Evolutionary conservation across 2,888 invertebrate species (phyloP), one percentile per base, ranked within the genome.

Genomic region (Perdita meconis): DNA sequence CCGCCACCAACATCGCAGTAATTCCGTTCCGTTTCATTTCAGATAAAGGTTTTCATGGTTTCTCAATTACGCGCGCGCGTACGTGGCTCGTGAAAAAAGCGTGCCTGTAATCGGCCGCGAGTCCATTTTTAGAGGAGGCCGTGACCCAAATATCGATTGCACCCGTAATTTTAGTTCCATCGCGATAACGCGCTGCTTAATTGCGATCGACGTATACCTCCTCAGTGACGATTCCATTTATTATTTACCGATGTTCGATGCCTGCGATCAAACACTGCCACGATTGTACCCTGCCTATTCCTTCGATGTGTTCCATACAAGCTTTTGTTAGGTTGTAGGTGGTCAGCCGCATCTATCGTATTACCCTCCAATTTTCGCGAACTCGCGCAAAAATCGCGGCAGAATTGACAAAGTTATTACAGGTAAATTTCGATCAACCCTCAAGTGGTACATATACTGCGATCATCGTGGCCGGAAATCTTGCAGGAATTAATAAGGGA

Each of bases 71-170:
- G 10, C 34, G 10, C 63, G 38, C 51, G 38, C 16, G 30, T 34
- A 16, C 38, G 24, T 24, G n/a, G n/a, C n/a, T n/a, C n/a, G 16
- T 55, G 61, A 61, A 60, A 51, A 24, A 47, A 53, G 26, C 26
- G 56, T 42, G 57, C 19, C 10, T 56, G 26, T 47, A 53, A 73
- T 51, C 57, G 34, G 36, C 50, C 53, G 53, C 47, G 22, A 47
- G 47, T 67, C 63, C 74, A 63, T 60, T 63, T 77, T 77, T 77
- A 73, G 67, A 73, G 56, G 74, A 63, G 61, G 36, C 73, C 76
- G 51, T 73, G 76, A 78, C 78, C 76, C 60, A 55, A 76, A 70
- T 76, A 76, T 76, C 71, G 76, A 71, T 78, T 76, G 50, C 64
- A 50, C 68, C 47, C 42, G 44, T 67, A 67, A 78, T 76, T 71